Evolutionary conservation across 1,140 invertebrate genomes (phyloP).

Genomic region (Bombus polaris): DNA sequence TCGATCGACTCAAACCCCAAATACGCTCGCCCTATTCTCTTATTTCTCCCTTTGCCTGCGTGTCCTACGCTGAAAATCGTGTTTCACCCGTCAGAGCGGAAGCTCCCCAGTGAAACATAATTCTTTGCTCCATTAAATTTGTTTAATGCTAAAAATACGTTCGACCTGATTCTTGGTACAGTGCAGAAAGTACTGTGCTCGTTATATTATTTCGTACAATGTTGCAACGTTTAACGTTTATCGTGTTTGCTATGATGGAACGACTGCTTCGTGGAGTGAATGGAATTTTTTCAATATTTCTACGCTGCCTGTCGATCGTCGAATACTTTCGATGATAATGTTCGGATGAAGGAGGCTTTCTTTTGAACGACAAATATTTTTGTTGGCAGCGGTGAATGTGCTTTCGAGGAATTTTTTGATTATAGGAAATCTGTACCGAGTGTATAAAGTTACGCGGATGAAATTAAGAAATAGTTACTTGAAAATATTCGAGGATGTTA

Average conservation of each 20-base stretch:
- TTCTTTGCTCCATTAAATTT: slow-evolving; percentile 70
- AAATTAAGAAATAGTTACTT: not conserved
- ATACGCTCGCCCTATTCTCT: not conserved
- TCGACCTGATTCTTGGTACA: not conserved
- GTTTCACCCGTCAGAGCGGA: not conserved
- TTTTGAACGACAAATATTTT: not conserved
- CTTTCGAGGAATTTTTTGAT: no score
- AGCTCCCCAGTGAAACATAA: slow-evolving; percentile 51
- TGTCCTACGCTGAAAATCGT: not conserved
- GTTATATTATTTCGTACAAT: not conserved
- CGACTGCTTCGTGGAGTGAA: not conserved
- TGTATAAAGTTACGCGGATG: not conserved
- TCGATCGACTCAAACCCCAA: not conserved
- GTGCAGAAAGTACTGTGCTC: no score
- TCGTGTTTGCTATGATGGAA: not conserved
- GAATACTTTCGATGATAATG: no score
- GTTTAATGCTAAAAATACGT: slow-evolving; percentile 50
- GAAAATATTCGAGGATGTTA: not conserved
- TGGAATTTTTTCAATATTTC: slow-evolving; percentile 37
- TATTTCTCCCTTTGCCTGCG: not conserved
- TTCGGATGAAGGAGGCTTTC: not conserved
- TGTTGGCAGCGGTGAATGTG: no score
- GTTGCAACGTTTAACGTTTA: not conserved
- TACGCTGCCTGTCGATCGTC: not conserved
- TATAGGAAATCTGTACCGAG: not conserved